phyloP scores from a whole-genome alignment of 1,140 invertebrate species.

The Nephotettix cincticeps region DNA sequence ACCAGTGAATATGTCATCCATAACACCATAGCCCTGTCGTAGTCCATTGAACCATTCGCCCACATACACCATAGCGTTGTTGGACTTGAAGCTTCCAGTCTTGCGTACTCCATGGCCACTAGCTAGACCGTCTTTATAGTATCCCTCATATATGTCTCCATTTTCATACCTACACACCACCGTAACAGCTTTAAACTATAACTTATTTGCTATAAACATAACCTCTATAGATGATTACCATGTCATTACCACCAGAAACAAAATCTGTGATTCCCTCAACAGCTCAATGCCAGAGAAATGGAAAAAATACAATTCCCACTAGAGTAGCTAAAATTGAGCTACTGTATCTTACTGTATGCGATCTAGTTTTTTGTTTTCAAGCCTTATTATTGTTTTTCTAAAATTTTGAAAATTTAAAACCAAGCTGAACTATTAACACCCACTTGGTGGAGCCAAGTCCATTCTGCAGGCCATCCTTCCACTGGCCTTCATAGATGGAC shows the following conservation, averaged over 20 bases:
- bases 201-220: too few relatives aligned
- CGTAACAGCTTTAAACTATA: too few relatives aligned
- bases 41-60: conserved; percentile 78
- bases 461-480: conserved; percentile 81
- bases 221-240: too few relatives aligned
- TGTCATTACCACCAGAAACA: too few relatives aligned
- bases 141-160: conserved; percentile 79
- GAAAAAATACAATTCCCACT: too few relatives aligned
- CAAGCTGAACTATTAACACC: conserved; percentile 20
- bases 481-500: conserved; percentile 77
- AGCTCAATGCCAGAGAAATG: too few relatives aligned
- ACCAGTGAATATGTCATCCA: conserved; percentile 77
- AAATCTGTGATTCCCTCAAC: too few relatives aligned
- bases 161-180: conserved; percentile 62
- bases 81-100: conserved; percentile 73
- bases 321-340: too few relatives aligned
- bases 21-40: conserved; percentile 81
- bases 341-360: too few relatives aligned
- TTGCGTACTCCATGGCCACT: conserved; percentile 82
- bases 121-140: conserved; percentile 78
- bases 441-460: conserved; percentile 77
- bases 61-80: conserved; percentile 75
- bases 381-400: background rate
- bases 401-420: background rate
- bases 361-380: background rate